Evolutionary conservation across 2,888 invertebrate genomes (phyloP).

Genomic region (Pomacea canaliculata): DNA sequence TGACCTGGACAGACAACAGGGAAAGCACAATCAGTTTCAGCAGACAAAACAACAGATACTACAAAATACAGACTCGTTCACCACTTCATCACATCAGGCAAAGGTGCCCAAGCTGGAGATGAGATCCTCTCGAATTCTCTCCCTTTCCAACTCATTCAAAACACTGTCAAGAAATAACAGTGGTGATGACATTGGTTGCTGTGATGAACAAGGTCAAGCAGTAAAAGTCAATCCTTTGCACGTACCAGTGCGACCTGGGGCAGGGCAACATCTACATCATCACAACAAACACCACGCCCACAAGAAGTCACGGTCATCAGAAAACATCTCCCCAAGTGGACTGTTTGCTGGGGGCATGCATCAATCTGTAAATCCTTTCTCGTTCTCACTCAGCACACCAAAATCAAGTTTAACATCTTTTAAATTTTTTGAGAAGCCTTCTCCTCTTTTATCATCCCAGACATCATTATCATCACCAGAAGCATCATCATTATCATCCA

Average conservation of each 20-base stretch:
- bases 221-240: slow-evolving; percentile 37
- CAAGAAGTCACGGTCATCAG: slow-evolving; percentile 55
- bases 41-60: slow-evolving; percentile 6
- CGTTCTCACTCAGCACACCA: slow-evolving; percentile 54
- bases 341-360: slow-evolving; percentile 27
- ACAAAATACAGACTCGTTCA: background rate
- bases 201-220: background rate
- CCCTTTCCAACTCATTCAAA: slow-evolving; percentile 34
- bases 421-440: slow-evolving; percentile 47
- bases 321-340: slow-evolving; percentile 43
- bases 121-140: slow-evolving; percentile 48
- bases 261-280: background rate
- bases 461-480: no score
- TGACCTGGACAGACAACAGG: slow-evolving; percentile 20
- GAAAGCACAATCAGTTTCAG: slow-evolving; percentile 4
- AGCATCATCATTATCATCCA: no score
- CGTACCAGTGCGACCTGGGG: slow-evolving; percentile 12
- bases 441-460: no score
- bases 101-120: slow-evolving; percentile 61
- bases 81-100: slow-evolving; percentile 36
- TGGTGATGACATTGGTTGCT: background rate
- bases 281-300: slow-evolving; percentile 17
- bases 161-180: slow-evolving; percentile 12
- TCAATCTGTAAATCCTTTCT: slow-evolving; percentile 47
- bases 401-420: slow-evolving; percentile 54